These are phyloP conservation scores for Pica pica DNA, from an alignment of 2,113 vertebrate species.

Conservation along the genomic window DNA sequence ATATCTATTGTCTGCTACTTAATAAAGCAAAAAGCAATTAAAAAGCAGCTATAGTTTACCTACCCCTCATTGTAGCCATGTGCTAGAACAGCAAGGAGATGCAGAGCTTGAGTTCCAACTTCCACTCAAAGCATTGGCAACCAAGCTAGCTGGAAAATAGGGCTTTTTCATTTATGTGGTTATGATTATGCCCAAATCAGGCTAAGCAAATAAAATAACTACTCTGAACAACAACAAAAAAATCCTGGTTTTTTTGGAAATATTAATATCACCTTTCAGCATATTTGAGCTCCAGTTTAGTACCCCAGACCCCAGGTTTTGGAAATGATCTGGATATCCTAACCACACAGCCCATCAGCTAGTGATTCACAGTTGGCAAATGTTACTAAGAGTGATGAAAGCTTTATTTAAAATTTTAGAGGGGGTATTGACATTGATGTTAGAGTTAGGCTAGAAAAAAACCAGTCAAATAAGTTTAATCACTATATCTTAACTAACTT, in stretches of 20 bases:
- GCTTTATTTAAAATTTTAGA: background rate
- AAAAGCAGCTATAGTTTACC: background rate
- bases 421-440: rapidly evolving
- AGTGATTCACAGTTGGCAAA: background rate
- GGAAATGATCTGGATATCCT: background rate
- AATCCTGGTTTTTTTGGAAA: background rate
- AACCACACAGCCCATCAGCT: background rate
- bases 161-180: background rate
- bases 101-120: background rate
- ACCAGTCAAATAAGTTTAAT: background rate
- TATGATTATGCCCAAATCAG: background rate
- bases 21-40: background rate
- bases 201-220: background rate
- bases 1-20: background rate
- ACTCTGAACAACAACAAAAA: background rate
- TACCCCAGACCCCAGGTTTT: rapidly evolving
- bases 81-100: background rate
- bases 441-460: background rate
- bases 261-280: rapidly evolving
- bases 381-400: background rate
- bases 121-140: background rate
- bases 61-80: rapidly evolving
- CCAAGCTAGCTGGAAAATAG: background rate
- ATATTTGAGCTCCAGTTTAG: background rate
- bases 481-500: background rate